A percentile compares a stretch with the other conserved stretches of the same genome.
Conservation (phyloP, 2,113 vertebrate genomes). For the Nothocercus nigrocapillus region DNA sequence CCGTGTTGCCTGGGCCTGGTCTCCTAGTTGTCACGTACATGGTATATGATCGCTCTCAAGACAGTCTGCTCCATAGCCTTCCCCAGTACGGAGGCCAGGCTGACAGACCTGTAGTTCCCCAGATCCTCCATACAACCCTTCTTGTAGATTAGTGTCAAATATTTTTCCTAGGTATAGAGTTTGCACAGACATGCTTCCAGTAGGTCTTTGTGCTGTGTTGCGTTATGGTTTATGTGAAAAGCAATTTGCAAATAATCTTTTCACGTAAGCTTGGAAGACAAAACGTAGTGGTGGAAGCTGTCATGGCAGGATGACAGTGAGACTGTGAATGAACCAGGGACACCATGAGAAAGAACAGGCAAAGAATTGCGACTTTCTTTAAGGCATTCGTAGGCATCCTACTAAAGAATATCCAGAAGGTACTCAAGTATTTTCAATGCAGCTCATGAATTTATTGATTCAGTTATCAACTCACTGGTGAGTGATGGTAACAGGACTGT, state of each 20-base stretch:
- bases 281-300: background rate
- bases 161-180: background rate
- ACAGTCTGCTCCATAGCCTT: too few species aligned
- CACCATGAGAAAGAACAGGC: background rate
- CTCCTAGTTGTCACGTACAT: too few species aligned
- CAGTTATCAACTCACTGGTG: background rate
- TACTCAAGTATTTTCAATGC: background rate
- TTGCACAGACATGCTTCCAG: background rate
- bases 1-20: too few species aligned
- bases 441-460: constrained; percentile 44
- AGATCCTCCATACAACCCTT: too few species aligned
- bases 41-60: too few species aligned
- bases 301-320: background rate
- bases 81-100: too few species aligned
- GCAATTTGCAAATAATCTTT: background rate
- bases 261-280: background rate
- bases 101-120: too few species aligned
- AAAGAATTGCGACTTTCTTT: background rate
- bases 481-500: background rate
- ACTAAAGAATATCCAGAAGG: background rate
- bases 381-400: background rate
- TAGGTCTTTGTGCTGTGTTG: background rate
- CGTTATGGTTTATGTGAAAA: background rate
- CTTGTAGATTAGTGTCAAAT: too few species aligned
- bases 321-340: background rate